phyloP scores from a whole-genome alignment of 2,888 invertebrate species.

The Acronicta psi region DNA sequence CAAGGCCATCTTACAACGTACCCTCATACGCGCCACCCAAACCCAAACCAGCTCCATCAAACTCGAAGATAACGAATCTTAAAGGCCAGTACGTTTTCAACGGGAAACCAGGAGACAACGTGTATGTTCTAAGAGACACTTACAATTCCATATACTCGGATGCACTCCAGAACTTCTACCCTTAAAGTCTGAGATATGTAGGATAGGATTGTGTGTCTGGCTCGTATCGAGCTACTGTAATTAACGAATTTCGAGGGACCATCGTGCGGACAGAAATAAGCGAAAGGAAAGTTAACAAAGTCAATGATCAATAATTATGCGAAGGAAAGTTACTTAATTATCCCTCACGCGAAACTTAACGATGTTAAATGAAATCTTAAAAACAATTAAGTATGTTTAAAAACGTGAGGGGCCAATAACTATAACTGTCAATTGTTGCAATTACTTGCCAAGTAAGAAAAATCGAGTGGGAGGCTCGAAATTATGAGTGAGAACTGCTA shows the following conservation, averaged over 20 bases:
- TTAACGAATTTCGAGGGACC: constrained; percentile 60
- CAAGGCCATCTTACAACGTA: constrained; percentile 74
- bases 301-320: constrained; percentile 53
- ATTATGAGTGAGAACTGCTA: constrained; percentile 43
- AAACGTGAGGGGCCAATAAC: constrained; percentile 44
- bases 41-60: constrained; percentile 84
- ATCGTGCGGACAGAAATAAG: constrained; percentile 56
- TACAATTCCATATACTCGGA: constrained; percentile 92
- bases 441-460: constrained; percentile 49
- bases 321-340: constrained; percentile 54
- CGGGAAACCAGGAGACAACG: constrained; percentile 91
- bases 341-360: constrained; percentile 44
- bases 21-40: constrained; percentile 79
- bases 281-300: constrained; percentile 51
- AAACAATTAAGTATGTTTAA: constrained; percentile 46
- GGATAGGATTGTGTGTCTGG: constrained; percentile 68
- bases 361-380: constrained; percentile 49
- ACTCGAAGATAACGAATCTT: constrained; percentile 92
- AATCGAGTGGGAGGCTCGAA: constrained; percentile 27
- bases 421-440: constrained; percentile 47
- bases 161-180: constrained; percentile 92
- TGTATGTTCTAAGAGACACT: constrained; percentile 91
- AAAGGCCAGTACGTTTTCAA: constrained; percentile 94
- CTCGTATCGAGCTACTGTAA: constrained; percentile 85
- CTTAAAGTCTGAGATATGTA: constrained; percentile 76